Conservation (phyloP, 2,113 vertebrate species). For the Leptobrachium ailaonicum region DNA sequence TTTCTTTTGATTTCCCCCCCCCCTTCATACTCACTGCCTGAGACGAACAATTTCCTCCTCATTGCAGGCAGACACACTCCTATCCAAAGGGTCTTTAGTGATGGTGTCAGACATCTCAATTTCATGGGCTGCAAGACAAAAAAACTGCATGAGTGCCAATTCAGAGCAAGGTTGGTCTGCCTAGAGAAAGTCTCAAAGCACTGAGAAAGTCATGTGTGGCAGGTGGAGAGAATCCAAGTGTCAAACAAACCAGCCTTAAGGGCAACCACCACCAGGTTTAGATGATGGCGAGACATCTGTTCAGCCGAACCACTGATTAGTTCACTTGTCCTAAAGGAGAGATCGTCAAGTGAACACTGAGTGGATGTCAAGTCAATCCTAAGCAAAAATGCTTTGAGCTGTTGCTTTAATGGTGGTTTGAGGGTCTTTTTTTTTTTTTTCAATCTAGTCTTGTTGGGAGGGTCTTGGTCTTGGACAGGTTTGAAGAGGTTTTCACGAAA, state of each 20-base stretch:
- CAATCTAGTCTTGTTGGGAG: too few species aligned
- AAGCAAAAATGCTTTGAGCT: too few species aligned
- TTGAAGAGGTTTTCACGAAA: neutral
- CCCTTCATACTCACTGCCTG: slow-evolving; percentile 23
- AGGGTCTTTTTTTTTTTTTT: too few species aligned
- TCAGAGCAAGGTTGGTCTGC: too few species aligned
- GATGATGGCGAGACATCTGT: neutral
- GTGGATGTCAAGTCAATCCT: too few species aligned
- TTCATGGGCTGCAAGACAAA: neutral
- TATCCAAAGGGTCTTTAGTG: neutral
- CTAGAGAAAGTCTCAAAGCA: too few species aligned
- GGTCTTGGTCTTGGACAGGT: too few species aligned
- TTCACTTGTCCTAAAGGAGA: too few species aligned
- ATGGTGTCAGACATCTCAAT: neutral
- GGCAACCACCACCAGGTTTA: neutral
- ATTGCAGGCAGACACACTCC: slow-evolving; percentile 17
- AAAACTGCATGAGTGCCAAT: neutral
- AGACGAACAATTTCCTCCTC: slow-evolving; percentile 25
- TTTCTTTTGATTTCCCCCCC: slow-evolving; percentile 7
- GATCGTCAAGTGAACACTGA: too few species aligned
- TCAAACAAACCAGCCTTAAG: neutral
- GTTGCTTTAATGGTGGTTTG: too few species aligned
- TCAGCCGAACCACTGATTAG: neutral
- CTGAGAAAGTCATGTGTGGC: too few species aligned
- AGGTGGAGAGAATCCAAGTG: too few species aligned